Percentiles rank a stretch among this genome's conserved stretches.
Conservation (phyloP, 2,113 vertebrate genomes). For the Epinephelus moara region DNA sequence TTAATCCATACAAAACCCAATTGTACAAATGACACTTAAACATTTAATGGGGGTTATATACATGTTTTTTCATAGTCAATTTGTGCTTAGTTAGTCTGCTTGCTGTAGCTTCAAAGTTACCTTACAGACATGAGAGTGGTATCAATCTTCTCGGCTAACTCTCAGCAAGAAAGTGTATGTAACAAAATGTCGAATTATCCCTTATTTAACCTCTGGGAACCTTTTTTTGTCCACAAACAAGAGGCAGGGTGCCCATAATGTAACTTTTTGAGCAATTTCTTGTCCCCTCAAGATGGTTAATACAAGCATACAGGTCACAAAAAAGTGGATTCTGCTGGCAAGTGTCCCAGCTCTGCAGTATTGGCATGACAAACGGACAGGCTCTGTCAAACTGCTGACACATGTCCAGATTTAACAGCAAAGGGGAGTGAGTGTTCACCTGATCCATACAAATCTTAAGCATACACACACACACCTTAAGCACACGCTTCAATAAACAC, state of each 20-base stretch:
- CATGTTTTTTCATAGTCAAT: neutral
- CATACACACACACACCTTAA: conserved; percentile 39
- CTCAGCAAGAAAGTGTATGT: no score
- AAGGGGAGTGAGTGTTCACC: conserved; percentile 56
- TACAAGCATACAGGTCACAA: conserved; percentile 25
- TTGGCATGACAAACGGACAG: conserved; percentile 50
- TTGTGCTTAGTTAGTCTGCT: neutral
- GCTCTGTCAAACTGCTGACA: conserved; percentile 74
- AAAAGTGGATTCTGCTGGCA: conserved; percentile 51
- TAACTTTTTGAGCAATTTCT: conserved; percentile 3
- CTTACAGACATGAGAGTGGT: no score
- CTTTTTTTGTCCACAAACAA: neutral
- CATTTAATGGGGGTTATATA: neutral
- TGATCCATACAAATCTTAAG: conserved; percentile 64
- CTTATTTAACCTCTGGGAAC: no score
- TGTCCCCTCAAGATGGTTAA: conserved; percentile 4
- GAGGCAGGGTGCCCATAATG: neutral
- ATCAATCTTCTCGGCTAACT: no score
- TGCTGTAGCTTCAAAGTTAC: no score
- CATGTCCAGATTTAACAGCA: conserved; percentile 69
- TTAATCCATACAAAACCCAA: no score
- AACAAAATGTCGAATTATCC: no score
- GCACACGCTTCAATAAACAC: conserved; percentile 26
- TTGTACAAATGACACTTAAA: neutral
- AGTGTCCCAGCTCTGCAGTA: conserved; percentile 46